Evolutionary conservation across 2,113 vertebrate species (phyloP), one percentile per base, ranked within the genome.

Genomic region (Oreochromis tanganicae): DNA sequence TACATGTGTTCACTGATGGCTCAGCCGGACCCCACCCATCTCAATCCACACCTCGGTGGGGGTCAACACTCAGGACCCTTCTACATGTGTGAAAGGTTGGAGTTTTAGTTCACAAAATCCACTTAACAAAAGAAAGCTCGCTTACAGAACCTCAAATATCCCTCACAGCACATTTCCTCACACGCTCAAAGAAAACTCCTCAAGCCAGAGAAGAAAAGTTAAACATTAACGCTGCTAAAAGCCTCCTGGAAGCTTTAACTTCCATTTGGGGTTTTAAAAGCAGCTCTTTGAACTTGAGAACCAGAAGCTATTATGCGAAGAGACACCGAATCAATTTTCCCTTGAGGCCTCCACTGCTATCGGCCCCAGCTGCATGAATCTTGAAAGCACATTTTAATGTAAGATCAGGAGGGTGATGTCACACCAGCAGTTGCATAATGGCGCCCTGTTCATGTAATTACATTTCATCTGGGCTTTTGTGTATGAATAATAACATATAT

Each of bases 1-100:
- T 0, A 10, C 41, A 38, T 27, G 11, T 88, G 83, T 27, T 83
- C 80, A 63, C 61, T 21, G 82, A 81, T 52, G 59, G 43, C 55
- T 29, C 38, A 55, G 61, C 43, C 21, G 61, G 84, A 92, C 93
- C 89, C 91, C 92, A 92, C 95, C 92, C 92, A 87, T 85, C n/a
- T 80, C 63, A 9, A 5, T 9, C 52, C 73, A 78, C 6, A 78
- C 73, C 9, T 46, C 13, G 9, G 13, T 14, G 38, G 41, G 43
- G 71, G n/a, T 43, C 43, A 52, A 46, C 82, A 66, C 82, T 82
- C 54, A 85, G 9, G 38, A 34, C 12, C 87, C 27, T 84, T 54
- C 56, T 3, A 73, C 36, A 19, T 17, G 27, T 4, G 50, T 29
- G 9, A 48, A 80, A 79, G 52, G 27, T 41, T 79, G 81, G 32